Evolutionary conservation across 2,113 vertebrate genomes (phyloP).

Genomic region (Sakesphorus luctuosus): DNA sequence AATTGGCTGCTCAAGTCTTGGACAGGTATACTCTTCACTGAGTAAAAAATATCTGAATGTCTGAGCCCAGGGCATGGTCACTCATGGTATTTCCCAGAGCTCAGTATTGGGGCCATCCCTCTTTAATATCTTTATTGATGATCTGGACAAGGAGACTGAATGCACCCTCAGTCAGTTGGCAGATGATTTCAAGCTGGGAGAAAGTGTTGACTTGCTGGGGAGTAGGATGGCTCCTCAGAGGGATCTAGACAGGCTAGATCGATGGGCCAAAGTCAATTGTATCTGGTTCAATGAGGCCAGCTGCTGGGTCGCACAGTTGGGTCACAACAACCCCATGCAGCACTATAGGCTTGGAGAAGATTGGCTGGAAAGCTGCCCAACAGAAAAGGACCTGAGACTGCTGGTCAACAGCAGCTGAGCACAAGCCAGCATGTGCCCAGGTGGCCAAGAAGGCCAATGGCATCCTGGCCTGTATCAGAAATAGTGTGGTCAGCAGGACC

Average conservation of each 20-base stretch:
- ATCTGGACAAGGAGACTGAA: accelerated
- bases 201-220: neutral
- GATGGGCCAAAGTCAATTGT: accelerated
- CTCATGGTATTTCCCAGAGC: neutral
- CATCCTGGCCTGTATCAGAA: neutral
- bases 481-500: neutral
- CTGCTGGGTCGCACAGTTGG: neutral
- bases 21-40: neutral
- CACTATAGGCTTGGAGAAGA: neutral
- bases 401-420: neutral
- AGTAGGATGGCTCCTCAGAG: neutral
- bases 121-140: neutral
- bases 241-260: neutral
- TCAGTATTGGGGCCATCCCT: neutral
- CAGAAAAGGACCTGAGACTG: neutral
- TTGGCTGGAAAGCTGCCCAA: neutral
- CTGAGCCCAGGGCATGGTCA: neutral
- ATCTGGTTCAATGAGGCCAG: neutral
- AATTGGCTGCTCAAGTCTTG: neutral
- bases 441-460: too few relatives aligned
- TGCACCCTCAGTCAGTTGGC: neutral
- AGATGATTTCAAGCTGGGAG: too few relatives aligned
- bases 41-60: neutral
- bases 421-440: neutral
- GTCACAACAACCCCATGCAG: neutral